Base-by-base conservation (phyloP, 2,797 vertebrate genomes). In the Pangasius macronema region DNA sequence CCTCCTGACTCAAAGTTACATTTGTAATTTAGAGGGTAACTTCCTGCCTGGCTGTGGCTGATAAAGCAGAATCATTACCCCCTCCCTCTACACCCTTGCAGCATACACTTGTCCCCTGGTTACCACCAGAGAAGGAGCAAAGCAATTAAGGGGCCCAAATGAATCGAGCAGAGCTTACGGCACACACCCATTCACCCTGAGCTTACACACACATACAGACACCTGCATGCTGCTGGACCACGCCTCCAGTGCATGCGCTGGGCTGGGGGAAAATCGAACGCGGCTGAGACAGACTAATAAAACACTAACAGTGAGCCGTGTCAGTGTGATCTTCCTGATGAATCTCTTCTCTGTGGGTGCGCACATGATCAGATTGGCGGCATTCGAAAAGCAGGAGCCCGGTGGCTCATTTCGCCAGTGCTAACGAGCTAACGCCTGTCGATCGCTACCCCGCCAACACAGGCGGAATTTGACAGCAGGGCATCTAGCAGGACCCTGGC, bases 11-110 rank as follows among this genome's bases (percentile, higher is more conserved):
- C 95, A 97, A 98, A 97, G 97, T 98, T 98, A 97, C 97, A 98
- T 98, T 98, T 98, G 96, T 97, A 98, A 97, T 98, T 97, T 97
- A 97, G 97, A 95, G 95, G 95, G 96, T 97, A 97, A 97, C 96
- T 97, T 97, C 96, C 95, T 97, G 96, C 96, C 96, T 96, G 95
- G 95, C 95, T 94, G 68, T 79, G 75, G 96, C 89, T 92, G 94
- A 94, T 92, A 88, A 95, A 93, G 90, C 88, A 83, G 16, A 80
- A 86, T 88, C 89, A 89, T 91, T 93, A 93, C 92, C 92, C 93
- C 94, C 95, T 90, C 91, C 86, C 90, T 80, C 85, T 86, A 85
- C 82, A 87, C 67, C 51, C 24, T 73, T 49, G 55, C 85, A 67
- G 33, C 72, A 36, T 93, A 95, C 80, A 85, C 85, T 85, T 65